phyloP scores from a whole-genome alignment of 1,140 invertebrate species.

The Drosophila ambigua region DNA sequence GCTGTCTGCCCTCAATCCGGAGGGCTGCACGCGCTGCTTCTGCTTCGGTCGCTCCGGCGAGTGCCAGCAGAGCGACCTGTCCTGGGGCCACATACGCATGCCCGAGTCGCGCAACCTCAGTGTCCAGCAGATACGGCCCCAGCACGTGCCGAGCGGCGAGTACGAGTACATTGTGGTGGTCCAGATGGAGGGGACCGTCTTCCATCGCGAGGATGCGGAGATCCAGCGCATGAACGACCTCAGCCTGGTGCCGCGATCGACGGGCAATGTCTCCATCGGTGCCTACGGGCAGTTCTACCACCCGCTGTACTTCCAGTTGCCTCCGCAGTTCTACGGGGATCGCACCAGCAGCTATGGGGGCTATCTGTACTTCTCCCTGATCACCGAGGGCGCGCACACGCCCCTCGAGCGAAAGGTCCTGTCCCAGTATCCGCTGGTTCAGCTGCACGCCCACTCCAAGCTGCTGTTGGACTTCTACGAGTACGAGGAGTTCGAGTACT shows the following conservation, averaged over 20 bases:
- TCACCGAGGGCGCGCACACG: slow-evolving; percentile 87
- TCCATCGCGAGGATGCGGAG: slow-evolving; percentile 73
- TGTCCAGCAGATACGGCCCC: slow-evolving; percentile 84
- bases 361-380: slow-evolving; percentile 91
- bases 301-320: slow-evolving; percentile 94
- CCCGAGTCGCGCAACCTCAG: slow-evolving; percentile 86
- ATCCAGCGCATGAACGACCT: slow-evolving; percentile 84
- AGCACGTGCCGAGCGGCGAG: slow-evolving; percentile 57
- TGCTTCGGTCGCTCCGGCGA: slow-evolving; percentile 92
- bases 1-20: slow-evolving; percentile 88
- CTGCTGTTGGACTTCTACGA: slow-evolving; percentile 92
- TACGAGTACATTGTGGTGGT: slow-evolving; percentile 83
- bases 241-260: slow-evolving; percentile 83
- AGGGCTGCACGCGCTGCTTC: slow-evolving; percentile 94
- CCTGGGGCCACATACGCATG: slow-evolving; percentile 90
- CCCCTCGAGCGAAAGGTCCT: slow-evolving; percentile 85
- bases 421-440: slow-evolving; percentile 90
- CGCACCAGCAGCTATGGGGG: slow-evolving; percentile 96
- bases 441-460: slow-evolving; percentile 91
- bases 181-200: slow-evolving; percentile 68
- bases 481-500: slow-evolving; percentile 70
- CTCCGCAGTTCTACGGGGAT: slow-evolving; percentile 93
- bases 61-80: slow-evolving; percentile 91
- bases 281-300: slow-evolving; percentile 87
- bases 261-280: slow-evolving; percentile 88